phyloP scores from a whole-genome alignment of 2,888 invertebrate genomes.

The Agrochola circellaris region DNA sequence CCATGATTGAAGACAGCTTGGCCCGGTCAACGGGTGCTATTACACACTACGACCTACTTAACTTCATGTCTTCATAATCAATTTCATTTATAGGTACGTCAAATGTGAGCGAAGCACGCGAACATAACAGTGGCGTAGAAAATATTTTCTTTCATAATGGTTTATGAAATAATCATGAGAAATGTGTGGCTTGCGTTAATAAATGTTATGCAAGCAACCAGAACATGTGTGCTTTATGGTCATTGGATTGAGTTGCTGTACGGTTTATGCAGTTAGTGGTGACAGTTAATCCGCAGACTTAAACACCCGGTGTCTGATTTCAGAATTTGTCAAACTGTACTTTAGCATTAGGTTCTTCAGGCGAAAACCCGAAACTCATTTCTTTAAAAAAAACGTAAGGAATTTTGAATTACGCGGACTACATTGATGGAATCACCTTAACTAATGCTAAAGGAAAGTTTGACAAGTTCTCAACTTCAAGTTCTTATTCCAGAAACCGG shows the following conservation, averaged over 20 bases:
- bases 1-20: conserved; percentile 27
- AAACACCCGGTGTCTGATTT: not conserved
- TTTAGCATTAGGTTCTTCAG: not conserved
- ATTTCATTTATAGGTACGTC: conserved; percentile 47
- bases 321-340: not conserved
- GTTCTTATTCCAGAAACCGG: not conserved
- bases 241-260: conserved; percentile 8
- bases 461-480: not conserved
- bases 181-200: conserved; percentile 24
- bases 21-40: conserved; percentile 17
- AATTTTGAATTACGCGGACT: not conserved
- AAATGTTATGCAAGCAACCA: conserved; percentile 18
- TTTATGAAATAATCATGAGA: conserved; percentile 35
- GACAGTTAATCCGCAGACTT: not conserved
- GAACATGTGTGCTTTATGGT: conserved; percentile 27
- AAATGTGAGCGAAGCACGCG: conserved; percentile 46
- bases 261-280: not conserved
- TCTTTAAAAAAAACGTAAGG: not conserved
- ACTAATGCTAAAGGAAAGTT: not conserved
- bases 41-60: conserved; percentile 21
- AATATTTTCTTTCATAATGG: conserved; percentile 33
- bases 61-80: conserved; percentile 49
- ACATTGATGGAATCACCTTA: not conserved
- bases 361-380: not conserved
- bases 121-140: conserved; percentile 27